Percentiles rank a stretch among this genome's conserved stretches.
Conservation (phyloP, 2,113 vertebrate species). For the Tenrec ecaudatus region DNA sequence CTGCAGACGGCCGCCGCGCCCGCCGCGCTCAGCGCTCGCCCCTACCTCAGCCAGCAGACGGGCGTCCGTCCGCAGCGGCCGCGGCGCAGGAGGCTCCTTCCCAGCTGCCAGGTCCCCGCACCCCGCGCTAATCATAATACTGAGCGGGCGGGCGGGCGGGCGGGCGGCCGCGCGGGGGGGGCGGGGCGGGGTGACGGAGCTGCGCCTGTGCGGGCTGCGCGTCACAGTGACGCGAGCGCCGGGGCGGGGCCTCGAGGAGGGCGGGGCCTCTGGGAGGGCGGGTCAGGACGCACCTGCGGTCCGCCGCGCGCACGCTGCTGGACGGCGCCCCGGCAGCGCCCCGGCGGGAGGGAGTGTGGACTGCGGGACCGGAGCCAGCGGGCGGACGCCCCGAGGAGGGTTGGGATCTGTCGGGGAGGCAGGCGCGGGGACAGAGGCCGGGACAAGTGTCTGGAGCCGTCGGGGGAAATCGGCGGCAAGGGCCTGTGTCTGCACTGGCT, state of each 20-base stretch:
- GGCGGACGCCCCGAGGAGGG: not conserved
- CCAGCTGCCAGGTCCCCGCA: constrained; percentile 74
- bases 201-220: constrained; percentile 75
- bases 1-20: not conserved
- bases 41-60: constrained; percentile 76
- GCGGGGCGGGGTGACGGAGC: not conserved
- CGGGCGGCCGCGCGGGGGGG: constrained; percentile 40
- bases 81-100: constrained; percentile 73
- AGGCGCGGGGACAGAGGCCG: not conserved
- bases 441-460: not conserved
- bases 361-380: not conserved
- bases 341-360: fast-evolving
- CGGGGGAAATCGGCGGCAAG: not conserved
- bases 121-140: constrained; percentile 80
- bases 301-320: fast-evolving
- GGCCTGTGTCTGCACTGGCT: not conserved
- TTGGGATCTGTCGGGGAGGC: not conserved
- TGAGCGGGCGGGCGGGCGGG: too few relatives aligned
- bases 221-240: constrained; percentile 45
- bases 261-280: too few relatives aligned
- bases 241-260: not conserved
- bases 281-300: constrained; percentile 52
- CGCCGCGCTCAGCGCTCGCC: not conserved
- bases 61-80: constrained; percentile 70
- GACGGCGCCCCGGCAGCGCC: not conserved